Base-by-base conservation (phyloP, 2,888 invertebrate species). In the Ptycholaimellus sp. region DNA sequence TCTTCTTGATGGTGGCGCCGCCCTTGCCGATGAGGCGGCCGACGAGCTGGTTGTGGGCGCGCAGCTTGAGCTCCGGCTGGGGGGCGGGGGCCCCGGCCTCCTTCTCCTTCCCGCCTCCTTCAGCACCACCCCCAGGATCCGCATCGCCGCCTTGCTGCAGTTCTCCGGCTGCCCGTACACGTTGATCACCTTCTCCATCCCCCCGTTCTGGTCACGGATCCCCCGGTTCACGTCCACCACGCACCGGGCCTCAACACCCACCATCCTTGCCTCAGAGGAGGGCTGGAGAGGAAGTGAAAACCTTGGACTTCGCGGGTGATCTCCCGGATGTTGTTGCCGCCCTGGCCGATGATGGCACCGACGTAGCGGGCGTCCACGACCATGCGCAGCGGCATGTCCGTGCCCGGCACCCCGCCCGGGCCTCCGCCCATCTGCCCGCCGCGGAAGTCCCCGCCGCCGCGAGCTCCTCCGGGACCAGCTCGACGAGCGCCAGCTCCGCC, bases 81-180 rank as follows among this genome's bases (percentile, higher is more conserved):
- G 6, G 25, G 25, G 13, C 25, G 25, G 25, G 13, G 7, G 25
- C 13, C 13, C 13, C 7, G 77, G 79, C 78, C 64, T 80, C 81
- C 59, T 79, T 81, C 48, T 45, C 46, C 40, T 46, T 49, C 53
- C 55, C 56, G 52, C 47, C 53, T 93, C 93, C 59, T 83, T 78
- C 60, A 85, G 82, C 76, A 93, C 85, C 30, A 93, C 85, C 61
- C 87, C 85, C 46, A 93, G 66, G 56, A 93, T 90, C 62, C 82
- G 76, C 59, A 77, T 78, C 65, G 90, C 90, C n/a, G 93, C 93
- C 60, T 81, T 82, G 48, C 85, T 81, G 63, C 87, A 87, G 60
- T 87, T 90, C 58, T 93, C 90, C 9, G 87, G 85, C 59, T 82
- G 80, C 43, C 87, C 90, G 60, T 83, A 85, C 54, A 93, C 87